Evolutionary conservation across 2,888 invertebrate genomes (phyloP).

Genomic region (Drosophila niveifrons): DNA sequence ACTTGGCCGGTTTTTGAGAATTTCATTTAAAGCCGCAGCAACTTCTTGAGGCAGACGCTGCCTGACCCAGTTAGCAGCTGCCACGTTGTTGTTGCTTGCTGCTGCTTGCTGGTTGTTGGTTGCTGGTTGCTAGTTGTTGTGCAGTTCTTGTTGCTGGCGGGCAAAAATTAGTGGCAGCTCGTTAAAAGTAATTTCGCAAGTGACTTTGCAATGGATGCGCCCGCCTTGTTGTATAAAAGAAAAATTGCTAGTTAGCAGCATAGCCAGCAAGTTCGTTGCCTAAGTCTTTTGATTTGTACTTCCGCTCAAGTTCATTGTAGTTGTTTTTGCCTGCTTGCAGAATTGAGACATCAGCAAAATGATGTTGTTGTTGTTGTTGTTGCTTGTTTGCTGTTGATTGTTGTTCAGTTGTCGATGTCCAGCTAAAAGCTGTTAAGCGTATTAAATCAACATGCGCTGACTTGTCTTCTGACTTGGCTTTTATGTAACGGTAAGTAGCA

Average conservation of each 20-base stretch:
- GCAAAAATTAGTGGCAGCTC: slow-evolving; percentile 71
- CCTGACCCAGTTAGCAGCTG: slow-evolving; percentile 66
- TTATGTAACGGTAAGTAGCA: slow-evolving; percentile 73
- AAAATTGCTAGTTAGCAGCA: slow-evolving; percentile 1
- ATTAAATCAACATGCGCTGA: slow-evolving; percentile 74
- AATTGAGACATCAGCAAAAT: slow-evolving; percentile 51
- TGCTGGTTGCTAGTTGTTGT: slow-evolving; percentile 23
- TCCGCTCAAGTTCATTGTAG: slow-evolving; percentile 50
- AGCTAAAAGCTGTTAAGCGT: slow-evolving; percentile 72
- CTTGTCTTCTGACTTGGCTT: slow-evolving; percentile 43
- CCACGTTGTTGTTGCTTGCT: slow-evolving; percentile 30
- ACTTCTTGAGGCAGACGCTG: slow-evolving; percentile 41
- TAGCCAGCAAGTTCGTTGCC: slow-evolving; percentile 67
- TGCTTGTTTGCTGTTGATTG: slow-evolving; percentile 47
- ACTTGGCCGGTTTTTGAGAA: slow-evolving; percentile 67
- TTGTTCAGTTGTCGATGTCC: slow-evolving; percentile 64
- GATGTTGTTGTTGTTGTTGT: slow-evolving; percentile 32
- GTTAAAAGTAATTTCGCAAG: slow-evolving; percentile 74
- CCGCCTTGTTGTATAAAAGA: slow-evolving; percentile 26
- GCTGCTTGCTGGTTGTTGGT: slow-evolving; percentile 39
- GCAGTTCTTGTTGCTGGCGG: slow-evolving; percentile 26
- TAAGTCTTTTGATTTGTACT: slow-evolving; percentile 77
- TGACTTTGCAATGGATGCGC: slow-evolving; percentile 56
- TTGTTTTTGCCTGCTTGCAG: slow-evolving; percentile 19
- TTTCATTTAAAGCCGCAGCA: slow-evolving; percentile 51